Conservation (phyloP, 2,888 invertebrate species). For the Synergus japonicus region DNA sequence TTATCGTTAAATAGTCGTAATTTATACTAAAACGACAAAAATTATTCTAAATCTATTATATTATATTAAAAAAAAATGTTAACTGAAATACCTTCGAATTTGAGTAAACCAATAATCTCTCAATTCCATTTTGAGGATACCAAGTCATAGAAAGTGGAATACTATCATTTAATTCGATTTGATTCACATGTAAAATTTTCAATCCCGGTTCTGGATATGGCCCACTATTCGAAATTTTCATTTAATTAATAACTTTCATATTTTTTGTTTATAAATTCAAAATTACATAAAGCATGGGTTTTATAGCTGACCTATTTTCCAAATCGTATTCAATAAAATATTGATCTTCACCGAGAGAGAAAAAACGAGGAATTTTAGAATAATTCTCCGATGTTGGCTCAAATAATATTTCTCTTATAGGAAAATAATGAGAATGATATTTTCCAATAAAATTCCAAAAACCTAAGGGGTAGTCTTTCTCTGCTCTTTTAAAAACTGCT, state of each 20-base stretch:
- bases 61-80: neutral
- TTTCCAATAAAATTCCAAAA: slow-evolving; percentile 81
- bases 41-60: neutral
- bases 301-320: slow-evolving; percentile 72
- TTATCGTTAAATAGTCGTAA: slow-evolving; percentile 83
- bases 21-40: slow-evolving; percentile 77
- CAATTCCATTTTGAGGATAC: slow-evolving; percentile 77
- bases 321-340: slow-evolving; percentile 82
- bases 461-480: slow-evolving; percentile 73
- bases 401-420: slow-evolving; percentile 81
- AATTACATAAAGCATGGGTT: neutral
- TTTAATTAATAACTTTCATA: neutral
- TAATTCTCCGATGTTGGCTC: slow-evolving; percentile 73
- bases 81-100: slow-evolving; percentile 80
- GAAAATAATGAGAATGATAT: slow-evolving; percentile 81
- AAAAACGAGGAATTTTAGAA: slow-evolving; percentile 77
- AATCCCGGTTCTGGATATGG: slow-evolving; percentile 69
- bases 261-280: slow-evolving; percentile 6
- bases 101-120: slow-evolving; percentile 80
- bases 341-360: slow-evolving; percentile 82
- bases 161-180: slow-evolving; percentile 83
- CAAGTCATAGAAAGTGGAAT: slow-evolving; percentile 80
- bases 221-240: slow-evolving; percentile 55
- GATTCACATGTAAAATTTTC: slow-evolving; percentile 75
- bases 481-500: slow-evolving; percentile 72